Conservation (phyloP, 2,797 vertebrate genomes). For the Molossus molossus region DNA sequence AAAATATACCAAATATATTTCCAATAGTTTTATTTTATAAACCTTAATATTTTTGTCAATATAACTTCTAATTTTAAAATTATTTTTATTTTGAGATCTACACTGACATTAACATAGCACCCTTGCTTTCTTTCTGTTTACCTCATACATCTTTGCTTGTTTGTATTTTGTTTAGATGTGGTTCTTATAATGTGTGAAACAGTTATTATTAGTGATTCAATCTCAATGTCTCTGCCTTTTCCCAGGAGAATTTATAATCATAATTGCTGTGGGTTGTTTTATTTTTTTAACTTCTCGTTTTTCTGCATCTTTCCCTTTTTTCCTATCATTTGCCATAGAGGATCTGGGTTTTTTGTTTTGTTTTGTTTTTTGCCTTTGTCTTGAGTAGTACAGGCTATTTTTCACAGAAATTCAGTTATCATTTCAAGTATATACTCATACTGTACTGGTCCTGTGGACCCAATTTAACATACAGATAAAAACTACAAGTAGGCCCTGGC, state of each 20-base stretch:
- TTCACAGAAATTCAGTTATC: constrained; percentile 18
- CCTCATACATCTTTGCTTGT: not conserved
- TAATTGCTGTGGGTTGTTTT: not conserved
- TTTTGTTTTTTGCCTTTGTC: not conserved
- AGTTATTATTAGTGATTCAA: not conserved
- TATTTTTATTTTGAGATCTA: constrained; percentile 34
- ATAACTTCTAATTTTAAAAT: constrained; percentile 32
- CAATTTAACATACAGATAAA: constrained; percentile 62
- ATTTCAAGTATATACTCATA: not conserved
- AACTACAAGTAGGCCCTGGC: not conserved
- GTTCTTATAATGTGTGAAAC: not conserved
- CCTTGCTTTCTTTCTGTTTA: constrained; percentile 16
- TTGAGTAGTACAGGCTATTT: constrained; percentile 21
- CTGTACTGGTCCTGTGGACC: not conserved
- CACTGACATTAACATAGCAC: not conserved
- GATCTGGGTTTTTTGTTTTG: not conserved
- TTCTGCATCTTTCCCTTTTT: constrained; percentile 37
- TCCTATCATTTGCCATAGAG: not conserved
- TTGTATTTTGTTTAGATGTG: not conserved
- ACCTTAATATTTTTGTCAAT: not conserved
- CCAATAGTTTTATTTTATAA: constrained; percentile 33
- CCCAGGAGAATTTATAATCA: not conserved
- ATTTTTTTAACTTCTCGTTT: not conserved
- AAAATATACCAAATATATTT: not conserved
- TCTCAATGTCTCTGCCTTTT: not conserved